Conservation (phyloP, 1,140 invertebrate species). For the Saccostrea cuccullata region DNA sequence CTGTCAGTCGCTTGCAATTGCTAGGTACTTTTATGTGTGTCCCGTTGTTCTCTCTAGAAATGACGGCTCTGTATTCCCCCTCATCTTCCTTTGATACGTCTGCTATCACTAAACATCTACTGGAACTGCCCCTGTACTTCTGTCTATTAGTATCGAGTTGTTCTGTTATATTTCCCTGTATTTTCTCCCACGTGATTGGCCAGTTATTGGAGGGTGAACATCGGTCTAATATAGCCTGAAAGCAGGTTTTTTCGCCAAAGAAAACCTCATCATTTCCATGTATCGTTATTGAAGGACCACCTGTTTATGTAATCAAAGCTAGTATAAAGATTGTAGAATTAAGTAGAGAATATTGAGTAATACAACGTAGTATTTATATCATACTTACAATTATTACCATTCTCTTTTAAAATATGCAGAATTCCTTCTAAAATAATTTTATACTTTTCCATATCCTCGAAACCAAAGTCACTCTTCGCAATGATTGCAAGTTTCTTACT, state of each 20-base stretch:
- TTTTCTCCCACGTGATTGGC: not conserved
- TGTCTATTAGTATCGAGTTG: not conserved
- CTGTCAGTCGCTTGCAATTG: not conserved
- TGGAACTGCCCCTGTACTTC: not conserved
- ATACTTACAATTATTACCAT: not conserved
- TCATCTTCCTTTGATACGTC: not conserved
- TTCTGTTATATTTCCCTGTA: not conserved
- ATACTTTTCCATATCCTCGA: not conserved
- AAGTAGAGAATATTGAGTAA: no score
- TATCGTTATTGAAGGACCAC: not conserved
- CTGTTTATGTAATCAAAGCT: not conserved
- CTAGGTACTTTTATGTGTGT: not conserved
- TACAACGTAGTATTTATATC: not conserved
- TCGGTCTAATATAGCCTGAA: not conserved
- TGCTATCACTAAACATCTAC: not conserved
- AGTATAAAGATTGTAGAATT: no score
- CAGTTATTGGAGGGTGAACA: not conserved
- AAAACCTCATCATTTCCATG: not conserved
- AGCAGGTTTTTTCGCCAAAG: not conserved
- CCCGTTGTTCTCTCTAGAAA: not conserved
- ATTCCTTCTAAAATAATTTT: not conserved
- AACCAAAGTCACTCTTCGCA: not conserved
- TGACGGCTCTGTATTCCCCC: not conserved
- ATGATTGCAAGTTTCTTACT: not conserved
- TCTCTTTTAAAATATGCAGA: not conserved